Evolutionary conservation across 2,113 vertebrate genomes (phyloP), one percentile per base, ranked within the genome.

Genomic region (Barbus barbus): DNA sequence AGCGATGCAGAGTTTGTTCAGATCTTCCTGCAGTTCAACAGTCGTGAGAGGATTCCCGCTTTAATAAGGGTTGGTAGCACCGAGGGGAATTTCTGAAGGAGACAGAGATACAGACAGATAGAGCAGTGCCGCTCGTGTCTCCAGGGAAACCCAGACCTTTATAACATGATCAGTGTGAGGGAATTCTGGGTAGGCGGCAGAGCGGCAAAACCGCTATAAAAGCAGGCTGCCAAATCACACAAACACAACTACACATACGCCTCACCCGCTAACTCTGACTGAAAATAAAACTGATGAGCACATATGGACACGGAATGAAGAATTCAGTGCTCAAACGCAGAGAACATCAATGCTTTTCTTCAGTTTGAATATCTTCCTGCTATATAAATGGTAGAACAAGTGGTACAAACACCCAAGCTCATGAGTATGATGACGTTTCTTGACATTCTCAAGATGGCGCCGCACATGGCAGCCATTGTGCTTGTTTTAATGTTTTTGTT

Each of bases 101-200:
- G 80, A 81, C 24, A 38, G 33, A 78, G 63, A 79, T 31, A n/a
- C 16, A 82, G 33, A 36, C 41, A 26, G 56, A 36, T 53, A 84
- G 90, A 81, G 31, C 7, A 74, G 51, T 24, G 89, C 90, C 88
- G 91, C 90, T 85, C 89, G 86, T 74, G 77, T 92, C 91, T 93
- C 93, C 92, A 91, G 92, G 91, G 91, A 92, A 91, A 93, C 92
- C 91, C 90, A 88, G 83, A 86, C 91, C 91, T 93, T 93, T 94
- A 92, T 92, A 91, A 93, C 94, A 92, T 88, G 86, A 88, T 85
- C 53, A 86, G 85, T 89, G 89, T 91, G 92, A 93, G 88, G 84
- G 90, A 92, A 91, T 79, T 61, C 83, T 88, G 87, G 90, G 90
- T 92, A 88, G 91, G 91, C 83, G 85, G 91, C 92, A 93, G 91